Conservation (phyloP, 1,140 invertebrate species). For the Drosophila rufa region DNA sequence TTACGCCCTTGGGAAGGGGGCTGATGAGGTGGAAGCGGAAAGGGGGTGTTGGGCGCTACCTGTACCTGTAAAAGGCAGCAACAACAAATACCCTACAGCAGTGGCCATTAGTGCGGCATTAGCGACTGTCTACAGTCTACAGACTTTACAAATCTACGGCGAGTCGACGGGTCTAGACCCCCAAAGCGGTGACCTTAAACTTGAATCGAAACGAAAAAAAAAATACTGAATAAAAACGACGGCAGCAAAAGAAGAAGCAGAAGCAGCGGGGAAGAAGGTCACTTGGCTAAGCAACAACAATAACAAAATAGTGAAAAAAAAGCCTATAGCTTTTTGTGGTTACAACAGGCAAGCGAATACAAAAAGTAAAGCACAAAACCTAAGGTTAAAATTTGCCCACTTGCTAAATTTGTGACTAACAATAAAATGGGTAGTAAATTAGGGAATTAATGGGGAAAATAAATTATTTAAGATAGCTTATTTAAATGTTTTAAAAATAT, state of each 20-base stretch:
- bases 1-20: constrained; percentile 53
- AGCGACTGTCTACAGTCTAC: constrained; percentile 53
- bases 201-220: constrained; percentile 64
- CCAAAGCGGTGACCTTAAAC: constrained; percentile 68
- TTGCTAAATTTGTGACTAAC: constrained; percentile 46
- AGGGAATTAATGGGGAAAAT: neutral
- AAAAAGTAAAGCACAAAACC: constrained; percentile 41
- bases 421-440: neutral
- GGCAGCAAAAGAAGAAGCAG: constrained; percentile 28
- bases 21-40: neutral
- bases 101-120: constrained; percentile 65
- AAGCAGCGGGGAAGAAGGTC: constrained; percentile 40
- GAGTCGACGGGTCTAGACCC: constrained; percentile 38
- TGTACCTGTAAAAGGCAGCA: constrained; percentile 40
- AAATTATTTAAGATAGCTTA: neutral
- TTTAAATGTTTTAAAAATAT: too few species aligned
- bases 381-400: constrained; percentile 60
- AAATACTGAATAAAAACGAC: constrained; percentile 24
- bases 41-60: constrained; percentile 18
- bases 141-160: constrained; percentile 22
- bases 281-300: constrained; percentile 22
- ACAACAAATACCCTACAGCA: constrained; percentile 49
- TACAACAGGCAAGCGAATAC: constrained; percentile 34
- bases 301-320: constrained; percentile 5
- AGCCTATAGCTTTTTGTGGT: constrained; percentile 42